Evolutionary conservation across 2,113 vertebrate species (phyloP), one percentile per base, ranked within the genome.

Genomic region (Loxodonta africana): DNA sequence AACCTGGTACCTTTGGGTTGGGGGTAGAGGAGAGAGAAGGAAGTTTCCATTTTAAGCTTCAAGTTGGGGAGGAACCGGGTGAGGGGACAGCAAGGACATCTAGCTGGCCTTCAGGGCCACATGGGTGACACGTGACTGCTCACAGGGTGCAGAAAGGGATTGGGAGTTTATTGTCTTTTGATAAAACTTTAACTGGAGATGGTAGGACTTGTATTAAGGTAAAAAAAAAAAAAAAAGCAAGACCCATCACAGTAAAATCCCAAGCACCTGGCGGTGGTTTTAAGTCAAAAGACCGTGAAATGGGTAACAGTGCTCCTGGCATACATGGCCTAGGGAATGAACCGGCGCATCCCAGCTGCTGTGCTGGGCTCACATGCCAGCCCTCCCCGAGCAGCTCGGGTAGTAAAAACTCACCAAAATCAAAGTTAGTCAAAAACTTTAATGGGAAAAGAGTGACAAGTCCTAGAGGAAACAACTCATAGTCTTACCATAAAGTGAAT

Each of bases 361-460:
- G 28, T 69, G 65, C 28, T 37, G 33, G 71, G 33, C n/a, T 28
- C 18, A 26, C 5, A 8, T 26, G 8, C n/a, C 18, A 37, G 14
- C n/a, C n/a, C 18, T 17, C 11, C 6, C 46, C 14, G 6, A 76
- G 88, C 77, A 69, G 65, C 87, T 92, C 91, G 87, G 25, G 69
- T 96, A 46, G 90, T 80, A 91, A 98, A 92, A 81, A 41, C 1
- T 84, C 1, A 88, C 77, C 8, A 62, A 92, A 98, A 95, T 8
- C 48, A 98, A 98, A 98, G 95, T 81, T 94, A 97, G 86, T 96
- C 73, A 8, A 10, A 96, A 97, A 93, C 88, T 89, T 95, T 80
- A 97, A 90, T 93, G 71, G 93, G 14, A 97, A 97, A 97, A 96
- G 71, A 81, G 93, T 96, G 94, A 95, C 28, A 46, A 97, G 95